A percentile compares a stretch with the other conserved stretches of the same genome.
Conservation (phyloP, 1,140 invertebrate genomes). For the Cotesia vestalis region DNA sequence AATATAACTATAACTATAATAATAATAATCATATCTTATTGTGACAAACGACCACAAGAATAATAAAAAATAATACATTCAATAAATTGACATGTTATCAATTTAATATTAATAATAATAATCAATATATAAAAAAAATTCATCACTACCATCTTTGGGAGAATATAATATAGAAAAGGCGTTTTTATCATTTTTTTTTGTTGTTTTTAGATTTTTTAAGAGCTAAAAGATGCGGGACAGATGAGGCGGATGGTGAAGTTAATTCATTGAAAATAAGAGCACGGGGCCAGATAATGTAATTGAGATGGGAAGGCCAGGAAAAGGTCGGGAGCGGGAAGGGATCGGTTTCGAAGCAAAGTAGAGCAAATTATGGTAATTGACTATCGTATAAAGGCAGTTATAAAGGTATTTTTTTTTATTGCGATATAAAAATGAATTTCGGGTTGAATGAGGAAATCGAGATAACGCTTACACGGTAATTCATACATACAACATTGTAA, state of each 20-base stretch:
- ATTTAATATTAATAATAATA: conserved; percentile 42
- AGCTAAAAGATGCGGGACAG: background rate
- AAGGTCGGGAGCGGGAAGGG: conserved; percentile 23
- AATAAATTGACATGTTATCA: conserved; percentile 37
- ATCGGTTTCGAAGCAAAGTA: conserved; percentile 23
- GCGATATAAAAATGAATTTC: conserved; percentile 27
- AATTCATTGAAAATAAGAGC: conserved; percentile 4
- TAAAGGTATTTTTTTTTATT: conserved; percentile 26
- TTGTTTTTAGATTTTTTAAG: conserved; percentile 7
- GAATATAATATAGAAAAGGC: conserved; percentile 45
- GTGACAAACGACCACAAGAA: conserved; percentile 32
- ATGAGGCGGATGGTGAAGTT: background rate
- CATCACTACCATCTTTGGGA: conserved; percentile 59
- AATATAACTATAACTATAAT: conserved; percentile 52
- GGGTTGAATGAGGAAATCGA: conserved; percentile 6
- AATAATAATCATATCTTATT: conserved; percentile 12
- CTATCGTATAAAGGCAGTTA: conserved; percentile 27
- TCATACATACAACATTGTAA: conserved; percentile 38
- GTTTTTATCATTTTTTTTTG: background rate
- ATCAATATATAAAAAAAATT: conserved; percentile 43
- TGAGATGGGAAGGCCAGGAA: conserved; percentile 10
- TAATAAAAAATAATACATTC: conserved; percentile 37
- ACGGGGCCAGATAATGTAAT: background rate
- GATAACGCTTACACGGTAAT: conserved; percentile 28
- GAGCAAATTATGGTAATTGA: conserved; percentile 28